Base-by-base conservation (phyloP, 92 coral and sea anemone genomes). In the Ricordea florida region DNA sequence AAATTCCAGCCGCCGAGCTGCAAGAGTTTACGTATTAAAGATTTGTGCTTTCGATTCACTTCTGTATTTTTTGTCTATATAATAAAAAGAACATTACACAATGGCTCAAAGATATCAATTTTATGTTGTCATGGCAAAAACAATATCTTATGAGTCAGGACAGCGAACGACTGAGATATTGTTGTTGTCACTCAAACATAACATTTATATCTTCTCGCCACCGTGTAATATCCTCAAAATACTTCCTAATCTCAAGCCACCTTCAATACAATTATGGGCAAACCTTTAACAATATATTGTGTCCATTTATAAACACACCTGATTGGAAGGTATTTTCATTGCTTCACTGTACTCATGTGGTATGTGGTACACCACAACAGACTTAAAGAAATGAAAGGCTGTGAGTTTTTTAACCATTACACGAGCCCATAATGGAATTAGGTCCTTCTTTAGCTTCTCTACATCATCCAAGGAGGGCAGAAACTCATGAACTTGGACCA, bases 391-490 rank as follows among this genome's bases (percentile, higher is more conserved):
- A 18, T 5, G 6, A 37, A 75, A 61, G 4, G 48, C 72, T 48
- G 18, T 10, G 0, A 62, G 31, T 3, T 75, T 49, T 48, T 32
- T 75, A 11, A 75, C 72, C 21, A 75, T 46, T 1, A 75, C 58
- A 13, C 58, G 28, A 0, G 69, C 2, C 68, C 69, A 57, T 11
- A 69, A 16, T 22, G 68, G 69, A 17, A 74, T 74, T 0, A 59
- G 31, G 27, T 62, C 70, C 52, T 31, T 31, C 29, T 46, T 62
- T 4, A 75, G 72, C 31, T 61, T 25, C 24, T 4, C 31, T 0
- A 75, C 37, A 18, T 62, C 82, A 7, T 75, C 71, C 6, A 9
- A 9, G 10, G 82, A 61, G n/a, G 82, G 73, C 2, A 75, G 72
- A 31, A 75, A 75, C 51, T 75, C 82, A 6, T 21, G 13, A 10